phyloP scores from a whole-genome alignment of 2,797 vertebrate genomes.

The Tinamus major region DNA sequence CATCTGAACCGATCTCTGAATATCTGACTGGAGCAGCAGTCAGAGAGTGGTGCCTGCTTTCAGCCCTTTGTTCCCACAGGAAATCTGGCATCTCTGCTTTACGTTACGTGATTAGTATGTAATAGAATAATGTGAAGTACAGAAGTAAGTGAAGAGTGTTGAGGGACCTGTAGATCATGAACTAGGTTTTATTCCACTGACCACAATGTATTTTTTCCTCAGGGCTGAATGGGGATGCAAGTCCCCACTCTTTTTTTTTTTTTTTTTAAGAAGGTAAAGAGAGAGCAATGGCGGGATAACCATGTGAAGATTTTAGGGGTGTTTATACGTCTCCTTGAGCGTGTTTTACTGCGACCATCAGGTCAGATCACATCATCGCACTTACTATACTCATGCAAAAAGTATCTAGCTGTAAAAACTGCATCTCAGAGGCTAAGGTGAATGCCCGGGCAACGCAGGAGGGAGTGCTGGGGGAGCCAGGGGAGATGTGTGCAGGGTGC shows the following conservation, averaged over 20 bases:
- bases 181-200: not conserved
- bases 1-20: not conserved
- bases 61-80: not conserved
- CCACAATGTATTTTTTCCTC: not conserved
- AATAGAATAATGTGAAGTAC: not conserved
- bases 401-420: not conserved
- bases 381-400: not conserved
- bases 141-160: not conserved
- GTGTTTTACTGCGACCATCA: not conserved
- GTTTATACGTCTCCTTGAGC: not conserved
- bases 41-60: not conserved
- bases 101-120: not conserved
- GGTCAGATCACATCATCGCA: not conserved
- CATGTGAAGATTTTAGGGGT: not conserved
- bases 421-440: not conserved
- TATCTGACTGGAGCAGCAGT: not conserved
- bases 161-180: not conserved
- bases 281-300: not conserved
- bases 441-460: not conserved
- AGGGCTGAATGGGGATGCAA: not conserved
- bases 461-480: not conserved
- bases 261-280: not conserved
- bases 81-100: not conserved
- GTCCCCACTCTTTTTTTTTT: not conserved
- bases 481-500: not conserved